phyloP scores from a whole-genome alignment of 2,888 invertebrate species.

The Carterocephalus palaemon region DNA sequence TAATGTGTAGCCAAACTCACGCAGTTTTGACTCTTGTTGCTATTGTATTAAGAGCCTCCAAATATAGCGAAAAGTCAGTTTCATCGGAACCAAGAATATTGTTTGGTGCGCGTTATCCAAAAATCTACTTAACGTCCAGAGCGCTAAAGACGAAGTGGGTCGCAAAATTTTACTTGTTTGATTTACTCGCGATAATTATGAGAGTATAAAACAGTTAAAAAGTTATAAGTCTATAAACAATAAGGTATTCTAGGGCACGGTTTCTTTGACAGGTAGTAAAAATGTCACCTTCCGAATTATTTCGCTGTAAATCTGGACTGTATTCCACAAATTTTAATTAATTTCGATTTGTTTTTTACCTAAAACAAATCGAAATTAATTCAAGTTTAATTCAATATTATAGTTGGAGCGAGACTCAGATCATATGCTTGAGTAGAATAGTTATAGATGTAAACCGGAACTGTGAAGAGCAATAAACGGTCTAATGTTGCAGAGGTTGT shows the following conservation, averaged over 20 bases:
- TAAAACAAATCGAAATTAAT: too few relatives aligned
- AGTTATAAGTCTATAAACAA: conserved; percentile 6
- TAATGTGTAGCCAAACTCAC: conserved; percentile 39
- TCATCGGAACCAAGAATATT: conserved; percentile 5
- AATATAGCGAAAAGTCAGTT: conserved; percentile 15
- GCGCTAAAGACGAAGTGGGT: conserved; percentile 12
- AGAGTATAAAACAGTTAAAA: conserved; percentile 10
- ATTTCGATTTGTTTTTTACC: too few relatives aligned
- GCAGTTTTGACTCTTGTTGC: conserved; percentile 40
- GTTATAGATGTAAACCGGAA: too few relatives aligned
- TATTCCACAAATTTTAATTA: too few relatives aligned
- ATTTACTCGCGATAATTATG: conserved; percentile 18
- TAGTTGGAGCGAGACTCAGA: too few relatives aligned
- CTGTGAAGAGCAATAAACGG: too few relatives aligned
- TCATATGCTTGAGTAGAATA: too few relatives aligned
- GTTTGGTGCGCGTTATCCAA: not conserved
- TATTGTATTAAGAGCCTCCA: conserved; percentile 27
- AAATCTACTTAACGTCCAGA: conserved; percentile 9
- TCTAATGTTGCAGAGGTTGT: too few relatives aligned
- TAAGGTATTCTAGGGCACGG: conserved; percentile 1
- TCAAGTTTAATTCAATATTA: too few relatives aligned
- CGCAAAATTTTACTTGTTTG: conserved; percentile 7
- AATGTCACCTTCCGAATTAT: conserved; percentile 1
- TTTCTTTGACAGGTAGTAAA: conserved; percentile 6
- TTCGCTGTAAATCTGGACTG: conserved; percentile 8